Base-by-base conservation (phyloP, 2,888 invertebrate species). In the Idaea aversata region DNA sequence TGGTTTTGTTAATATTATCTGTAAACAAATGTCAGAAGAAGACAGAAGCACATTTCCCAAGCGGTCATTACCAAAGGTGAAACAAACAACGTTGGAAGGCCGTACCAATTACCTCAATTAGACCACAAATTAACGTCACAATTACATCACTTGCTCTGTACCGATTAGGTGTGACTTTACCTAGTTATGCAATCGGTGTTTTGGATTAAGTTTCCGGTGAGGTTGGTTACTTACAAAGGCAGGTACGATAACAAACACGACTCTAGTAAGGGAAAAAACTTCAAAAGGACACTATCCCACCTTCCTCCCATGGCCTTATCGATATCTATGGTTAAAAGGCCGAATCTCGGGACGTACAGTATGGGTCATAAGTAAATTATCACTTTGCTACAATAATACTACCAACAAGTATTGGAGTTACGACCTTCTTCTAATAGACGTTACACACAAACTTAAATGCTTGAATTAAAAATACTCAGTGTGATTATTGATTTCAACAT, bases 51-150 rank as follows among this genome's bases (percentile, higher is more conserved):
- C 36, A 36, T 4, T 36, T 36, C 36, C 5, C 10, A 36, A 36
- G 34, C 34, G 63, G 57, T 63, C 63, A 63, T 63, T 63, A 36
- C 10, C 36, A 36, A 36, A 36, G 36, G 36, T 36, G 36, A 36
- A 36, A 36, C 36, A 36, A 36, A 36, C 36, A 16, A 15, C 16
- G 16, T 13, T 5, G 47, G 36, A 25, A 63, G 60, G 60, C 15
- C 47, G n/a, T 25, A 25, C 16, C 16, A 59, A 62, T 65, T 59
- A 16, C 7, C 58, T 34, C 15, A 59, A 65, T 65, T 35, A 47
- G 10, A 10, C 47, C 47, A 47, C 47, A 47, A 47, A 47, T 47
- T 47, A 47, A 47, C 47, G 47, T 47, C 47, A 7, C 47, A 47
- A 47, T 47, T 7, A 47, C 47, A 47, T 10, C 7, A 47, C 13